Base-by-base conservation (phyloP, 2,797 vertebrate species). In the Lagothrix lagotricha region DNA sequence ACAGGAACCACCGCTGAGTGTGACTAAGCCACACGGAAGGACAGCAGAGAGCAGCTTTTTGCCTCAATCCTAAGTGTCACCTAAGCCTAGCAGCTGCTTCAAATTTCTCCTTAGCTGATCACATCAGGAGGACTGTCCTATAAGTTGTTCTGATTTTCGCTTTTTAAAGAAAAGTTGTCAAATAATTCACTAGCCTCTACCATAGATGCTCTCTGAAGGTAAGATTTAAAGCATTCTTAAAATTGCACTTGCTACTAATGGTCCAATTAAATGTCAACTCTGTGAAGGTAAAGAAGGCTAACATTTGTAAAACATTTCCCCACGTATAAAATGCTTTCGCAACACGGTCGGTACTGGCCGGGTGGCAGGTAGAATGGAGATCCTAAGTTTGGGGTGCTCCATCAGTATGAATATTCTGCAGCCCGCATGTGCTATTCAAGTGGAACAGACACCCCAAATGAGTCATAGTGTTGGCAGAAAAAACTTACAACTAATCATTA, bases 221-320 rank as follows among this genome's bases (percentile, higher is more conserved):
- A 46, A 44, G n/a, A n/a, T 6, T n/a, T 57, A 83, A 41, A 8
- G 5, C 0, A 28, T 36, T 46, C 83, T 39, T 26, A 19, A 39
- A 36, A 33, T 52, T 10, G 14, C 11, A 4, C 22, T 1, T 24
- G 64, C 58, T 76, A 15, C 57, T 13, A 5, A 15, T 14, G 36
- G 26, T 64, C 26, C 50, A 48, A 4, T 19, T 2, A 28, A 20
- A 2, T 13, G 20, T 4, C 28, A 11, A 12, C 14, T 28, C 17
- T 2, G 8, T 15, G 24, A 39, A 58, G 48, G 48, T 36, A 17
- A 36, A 57, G 58, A 90, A 48, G 77, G 39, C 54, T 5, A 7
- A 13, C 2, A 1, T 1, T 7, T 54, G 15, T 4, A 39, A 48
- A 30, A 10, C 0, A 0, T 4, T 14, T 39, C 17, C 17, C 48